Percentiles rank a stretch among this genome's conserved stretches.
Evolutionary conservation across 2,113 vertebrate species (phyloP).

Genomic region (Furnarius figulus): DNA sequence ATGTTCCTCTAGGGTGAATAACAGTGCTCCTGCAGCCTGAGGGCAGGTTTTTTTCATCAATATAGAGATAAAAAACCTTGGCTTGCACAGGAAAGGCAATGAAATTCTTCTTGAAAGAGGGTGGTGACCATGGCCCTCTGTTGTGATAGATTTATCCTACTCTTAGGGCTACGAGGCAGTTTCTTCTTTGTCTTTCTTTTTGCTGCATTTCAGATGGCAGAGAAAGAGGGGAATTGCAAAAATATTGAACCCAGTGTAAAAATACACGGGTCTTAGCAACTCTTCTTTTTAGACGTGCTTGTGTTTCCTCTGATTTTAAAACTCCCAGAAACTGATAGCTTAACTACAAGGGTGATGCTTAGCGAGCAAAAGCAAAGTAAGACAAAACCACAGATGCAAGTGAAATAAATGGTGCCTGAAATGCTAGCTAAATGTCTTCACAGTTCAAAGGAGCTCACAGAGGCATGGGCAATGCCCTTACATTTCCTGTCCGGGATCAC

Average conservation of each 20-base stretch:
- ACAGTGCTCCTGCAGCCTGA: not conserved
- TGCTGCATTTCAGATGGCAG: not conserved
- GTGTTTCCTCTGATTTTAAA: not conserved
- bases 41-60: not conserved
- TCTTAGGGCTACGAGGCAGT: not conserved
- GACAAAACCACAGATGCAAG: not conserved
- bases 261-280: not conserved
- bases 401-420: constrained; percentile 19
- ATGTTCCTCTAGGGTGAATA: not conserved
- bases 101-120: constrained; percentile 9
- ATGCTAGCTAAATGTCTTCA: not conserved
- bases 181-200: not conserved
- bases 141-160: not conserved
- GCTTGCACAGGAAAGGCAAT: not conserved
- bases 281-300: not conserved
- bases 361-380: not conserved
- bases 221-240: not conserved
- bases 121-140: not conserved
- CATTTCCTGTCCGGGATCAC: not conserved
- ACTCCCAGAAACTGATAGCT: not conserved
- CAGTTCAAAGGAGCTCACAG: not conserved
- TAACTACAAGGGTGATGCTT: not conserved
- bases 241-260: not conserved
- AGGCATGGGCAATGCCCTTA: not conserved
- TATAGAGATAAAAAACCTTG: not conserved